These are phyloP conservation scores for Chondrosia reniformis DNA, from an alignment of 37 sponge, comb jelly and placozoan species.

Conservation along the genomic window DNA sequence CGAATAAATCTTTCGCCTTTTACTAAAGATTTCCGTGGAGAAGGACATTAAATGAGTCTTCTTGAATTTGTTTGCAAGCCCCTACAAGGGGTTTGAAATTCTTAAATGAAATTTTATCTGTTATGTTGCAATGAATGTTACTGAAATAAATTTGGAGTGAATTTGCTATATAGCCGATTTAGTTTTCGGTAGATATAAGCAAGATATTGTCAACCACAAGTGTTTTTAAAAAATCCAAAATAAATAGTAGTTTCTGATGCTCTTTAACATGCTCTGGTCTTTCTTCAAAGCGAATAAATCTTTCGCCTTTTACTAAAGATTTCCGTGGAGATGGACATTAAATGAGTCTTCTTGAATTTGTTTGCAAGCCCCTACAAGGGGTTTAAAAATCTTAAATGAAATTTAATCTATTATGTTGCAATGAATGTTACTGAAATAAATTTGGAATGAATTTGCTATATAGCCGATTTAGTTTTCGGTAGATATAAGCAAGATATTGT, in stretches of 20 bases:
- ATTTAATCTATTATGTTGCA: too few relatives aligned
- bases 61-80: conserved; percentile 12
- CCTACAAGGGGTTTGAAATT: background rate
- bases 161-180: too few relatives aligned
- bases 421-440: too few relatives aligned
- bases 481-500: too few relatives aligned
- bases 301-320: conserved; percentile 49
- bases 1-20: conserved; percentile 23
- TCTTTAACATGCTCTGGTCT: background rate
- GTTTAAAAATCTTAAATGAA: background rate
- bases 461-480: too few relatives aligned
- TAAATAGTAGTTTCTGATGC: too few relatives aligned
- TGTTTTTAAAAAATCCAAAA: too few relatives aligned
- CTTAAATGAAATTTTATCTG: background rate
- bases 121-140: too few relatives aligned
- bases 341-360: conserved; percentile 20
- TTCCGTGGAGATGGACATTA: conserved; percentile 48
- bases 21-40: conserved; percentile 63
- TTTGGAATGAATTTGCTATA: too few relatives aligned
- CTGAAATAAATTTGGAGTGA: too few relatives aligned
- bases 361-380: background rate
- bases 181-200: too few relatives aligned
- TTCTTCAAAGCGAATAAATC: conserved; percentile 14
- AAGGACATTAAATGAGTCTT: conserved; percentile 21
- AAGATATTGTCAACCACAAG: too few relatives aligned